A percentile compares a stretch with the other conserved stretches of the same genome.
These are phyloP conservation scores for Lepeophtheirus nordmannii DNA, from an alignment of 2,888 invertebrate genomes.

Conservation along the genomic window DNA sequence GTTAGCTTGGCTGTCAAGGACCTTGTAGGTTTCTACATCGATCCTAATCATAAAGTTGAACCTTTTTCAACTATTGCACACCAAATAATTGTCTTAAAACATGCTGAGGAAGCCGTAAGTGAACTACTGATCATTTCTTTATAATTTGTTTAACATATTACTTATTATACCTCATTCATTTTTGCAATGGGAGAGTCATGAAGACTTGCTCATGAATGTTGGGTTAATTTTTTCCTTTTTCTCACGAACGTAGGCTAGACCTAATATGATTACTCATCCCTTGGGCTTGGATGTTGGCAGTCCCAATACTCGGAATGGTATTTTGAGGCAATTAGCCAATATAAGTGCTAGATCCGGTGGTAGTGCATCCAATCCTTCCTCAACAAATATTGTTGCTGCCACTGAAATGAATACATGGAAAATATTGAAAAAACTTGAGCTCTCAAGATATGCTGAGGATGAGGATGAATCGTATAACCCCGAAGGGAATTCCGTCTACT, in stretches of 20 bases:
- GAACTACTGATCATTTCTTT: neutral
- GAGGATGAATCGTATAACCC: neutral
- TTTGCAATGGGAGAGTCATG: neutral
- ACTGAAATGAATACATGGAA: neutral
- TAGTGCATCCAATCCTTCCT: neutral
- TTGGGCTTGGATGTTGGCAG: slow-evolving; percentile 1
- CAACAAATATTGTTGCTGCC: neutral
- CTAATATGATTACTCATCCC: neutral
- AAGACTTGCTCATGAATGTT: neutral
- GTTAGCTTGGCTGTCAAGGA: slow-evolving; percentile 1
- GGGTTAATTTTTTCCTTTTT: neutral
- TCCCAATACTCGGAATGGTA: neutral
- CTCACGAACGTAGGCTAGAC: neutral
- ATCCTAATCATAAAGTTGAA: neutral
- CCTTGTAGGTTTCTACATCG: neutral
- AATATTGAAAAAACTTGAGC: too few species aligned
- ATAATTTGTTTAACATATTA: neutral
- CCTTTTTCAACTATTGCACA: neutral
- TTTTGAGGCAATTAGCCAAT: neutral
- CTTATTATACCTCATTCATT: neutral
- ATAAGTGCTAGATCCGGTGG: neutral
- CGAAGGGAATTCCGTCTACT: neutral
- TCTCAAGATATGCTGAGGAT: neutral
- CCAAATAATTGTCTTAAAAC: neutral
- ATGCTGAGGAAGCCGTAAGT: neutral